Base-by-base conservation (phyloP, 1,140 invertebrate genomes). In the Rhynchophorus ferrugineus region DNA sequence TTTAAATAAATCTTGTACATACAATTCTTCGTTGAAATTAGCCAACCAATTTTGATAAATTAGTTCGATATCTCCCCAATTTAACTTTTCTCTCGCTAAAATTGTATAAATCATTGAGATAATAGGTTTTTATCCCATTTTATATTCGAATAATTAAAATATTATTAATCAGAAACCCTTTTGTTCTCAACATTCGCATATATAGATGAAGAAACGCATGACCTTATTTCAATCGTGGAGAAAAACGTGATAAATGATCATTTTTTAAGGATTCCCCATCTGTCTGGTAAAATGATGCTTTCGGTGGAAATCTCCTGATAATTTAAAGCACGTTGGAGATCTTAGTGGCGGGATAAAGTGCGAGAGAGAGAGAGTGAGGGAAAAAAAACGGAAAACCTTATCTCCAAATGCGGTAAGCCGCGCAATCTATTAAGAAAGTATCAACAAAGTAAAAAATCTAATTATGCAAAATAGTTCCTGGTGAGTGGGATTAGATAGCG, bases 391-490 rank as follows among this genome's bases (percentile, higher is more conserved):
- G 17, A 38, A 38, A 38, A 7, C 16, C 16, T 38, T 13, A 13
- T 16, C 16, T n/a, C 36, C 11, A 38, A 16, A 16, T 8, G 36
- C 36, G 16, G 36, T 38, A 16, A 38, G 36, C 36, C 36, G 36
- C 36, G 16, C 36, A 38, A 38, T 38, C 36, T 38, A 38, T 38
- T 38, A 38, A 38, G 16, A 38, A 16, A 38, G 36, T 38, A 38
- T 38, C 36, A 38, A 38, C 36, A 38, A 38, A 38, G 36, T 38
- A 38, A 38, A 37, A 38, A 38, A 38, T 16, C 36, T 38, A 38
- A 38, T 38, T 38, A 38, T 38, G 36, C 36, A 38, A 38, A 38
- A 38, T 38, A 38, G 36, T 38, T 38, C n/a, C 36, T 16, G 36
- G 11, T 38, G 16, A 38, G 36, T 11, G 16, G 16, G 36, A 38